phyloP scores from a whole-genome alignment of 1,140 invertebrate species.

The Drosophila neocordata region DNA sequence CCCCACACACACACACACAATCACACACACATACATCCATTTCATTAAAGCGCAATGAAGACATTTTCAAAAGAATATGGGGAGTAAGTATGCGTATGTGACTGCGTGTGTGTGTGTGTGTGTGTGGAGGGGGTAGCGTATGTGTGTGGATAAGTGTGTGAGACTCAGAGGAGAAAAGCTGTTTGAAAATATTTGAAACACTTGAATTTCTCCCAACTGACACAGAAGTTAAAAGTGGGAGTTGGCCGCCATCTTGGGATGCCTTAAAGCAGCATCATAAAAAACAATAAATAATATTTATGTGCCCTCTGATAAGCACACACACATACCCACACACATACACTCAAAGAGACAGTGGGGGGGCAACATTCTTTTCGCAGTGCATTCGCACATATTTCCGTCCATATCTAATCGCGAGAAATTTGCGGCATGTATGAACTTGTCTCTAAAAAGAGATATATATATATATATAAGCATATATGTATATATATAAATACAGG shows the following conservation, averaged over 20 bases:
- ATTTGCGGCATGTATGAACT: slow-evolving; percentile 52
- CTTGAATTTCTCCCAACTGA: slow-evolving; percentile 65
- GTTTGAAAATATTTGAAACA: slow-evolving; percentile 75
- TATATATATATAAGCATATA: not conserved
- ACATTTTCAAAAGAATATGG: slow-evolving; percentile 24
- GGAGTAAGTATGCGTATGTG: slow-evolving; percentile 23
- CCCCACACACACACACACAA: slow-evolving; percentile 5
- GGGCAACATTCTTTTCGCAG: slow-evolving; percentile 8
- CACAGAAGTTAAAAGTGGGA: slow-evolving; percentile 15
- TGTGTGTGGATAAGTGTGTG: not conserved
- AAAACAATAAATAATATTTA: slow-evolving; percentile 79
- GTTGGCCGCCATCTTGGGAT: slow-evolving; percentile 38
- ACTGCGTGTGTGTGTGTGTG: slow-evolving; percentile 13
- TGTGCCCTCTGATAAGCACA: slow-evolving; percentile 66
- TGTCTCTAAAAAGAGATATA: slow-evolving; percentile 16
- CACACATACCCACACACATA: not conserved
- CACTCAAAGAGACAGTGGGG: not conserved
- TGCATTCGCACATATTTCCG: slow-evolving; percentile 25
- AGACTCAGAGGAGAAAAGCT: slow-evolving; percentile 26
- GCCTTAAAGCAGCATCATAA: slow-evolving; percentile 50
- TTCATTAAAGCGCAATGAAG: slow-evolving; percentile 79
- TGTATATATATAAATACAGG: not conserved
- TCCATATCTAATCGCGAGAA: slow-evolving; percentile 61
- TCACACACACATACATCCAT: slow-evolving; percentile 29
- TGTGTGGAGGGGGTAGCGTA: not conserved